Percentiles rank a stretch among this genome's conserved stretches.
phyloP scores from a whole-genome alignment of 2,113 vertebrate species.

The Bufo bufo region DNA sequence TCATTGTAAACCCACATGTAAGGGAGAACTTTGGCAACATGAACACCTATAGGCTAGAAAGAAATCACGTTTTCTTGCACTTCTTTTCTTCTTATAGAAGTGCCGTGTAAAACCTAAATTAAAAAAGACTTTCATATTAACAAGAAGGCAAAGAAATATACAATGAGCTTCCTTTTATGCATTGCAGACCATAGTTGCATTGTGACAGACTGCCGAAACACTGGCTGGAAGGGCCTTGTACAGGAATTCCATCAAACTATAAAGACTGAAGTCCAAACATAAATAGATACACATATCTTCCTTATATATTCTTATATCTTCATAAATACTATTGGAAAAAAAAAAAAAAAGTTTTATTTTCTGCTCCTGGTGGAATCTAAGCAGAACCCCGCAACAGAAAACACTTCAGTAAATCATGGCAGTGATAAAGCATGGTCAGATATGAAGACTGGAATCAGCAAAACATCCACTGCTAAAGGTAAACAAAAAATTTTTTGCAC shows the following conservation, averaged over 20 bases:
- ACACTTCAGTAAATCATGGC: conserved; percentile 19
- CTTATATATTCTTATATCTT: conserved; percentile 34
- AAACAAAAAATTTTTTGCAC: conserved; percentile 17
- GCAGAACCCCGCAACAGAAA: neutral
- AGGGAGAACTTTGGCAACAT: neutral
- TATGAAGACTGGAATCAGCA: neutral
- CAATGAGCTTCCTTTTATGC: neutral
- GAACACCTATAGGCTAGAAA: neutral
- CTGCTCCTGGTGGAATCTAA: neutral
- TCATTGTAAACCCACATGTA: neutral
- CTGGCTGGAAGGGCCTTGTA: neutral
- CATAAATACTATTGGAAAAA: conserved; percentile 36
- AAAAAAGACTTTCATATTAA: neutral
- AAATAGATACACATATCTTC: conserved; percentile 32
- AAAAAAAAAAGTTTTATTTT: neutral
- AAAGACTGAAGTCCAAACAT: neutral
- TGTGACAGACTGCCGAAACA: neutral
- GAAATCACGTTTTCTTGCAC: neutral
- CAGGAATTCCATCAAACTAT: neutral
- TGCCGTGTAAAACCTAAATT: neutral
- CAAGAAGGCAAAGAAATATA: neutral
- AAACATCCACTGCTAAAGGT: neutral
- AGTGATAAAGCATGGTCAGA: conserved; percentile 38
- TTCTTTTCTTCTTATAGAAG: neutral
- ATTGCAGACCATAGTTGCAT: neutral